Evolutionary conservation across 2,113 vertebrate genomes (phyloP), one percentile per base, ranked within the genome.

Genomic region (Hirundichthys speculiger): DNA sequence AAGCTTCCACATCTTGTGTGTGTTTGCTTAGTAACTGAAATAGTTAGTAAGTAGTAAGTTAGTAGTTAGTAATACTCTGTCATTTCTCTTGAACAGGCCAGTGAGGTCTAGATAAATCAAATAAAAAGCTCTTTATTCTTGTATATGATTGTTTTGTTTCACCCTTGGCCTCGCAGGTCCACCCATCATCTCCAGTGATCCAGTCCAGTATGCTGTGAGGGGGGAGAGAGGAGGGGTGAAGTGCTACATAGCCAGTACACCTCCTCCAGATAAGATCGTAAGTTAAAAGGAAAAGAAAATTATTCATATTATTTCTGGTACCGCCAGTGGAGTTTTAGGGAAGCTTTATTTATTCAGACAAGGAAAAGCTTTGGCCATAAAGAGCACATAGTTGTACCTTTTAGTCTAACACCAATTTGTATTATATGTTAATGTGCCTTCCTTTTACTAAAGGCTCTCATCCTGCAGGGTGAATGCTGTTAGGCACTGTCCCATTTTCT

Each of bases 161-260:
- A 1, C 57, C 20, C 52, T 12, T 59, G 10, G 16, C 24, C 7
- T 10, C 52, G 0, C 93, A 99, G 98, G 98, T 47, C 96, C 98
- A 1, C 98, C 98, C 48, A 97, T 98, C 75, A 99, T 99, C 92
- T 99, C 98, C 90, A 99, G 98, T 85, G 96, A 96, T 0, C 93
- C 98, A 21, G 96, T 94, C 0, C 98, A 99, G 90, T 95, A 98
- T 0, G 96, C 98, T 13, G 92, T 95, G 45, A 94, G 96, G 0
- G 97, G 98, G 4, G 96, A 99, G 89, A 94, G 95, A 21, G 98
- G 96, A 38, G 96, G 98, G 87, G 96, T 99, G 88, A 98, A 97
- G 73, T 99, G 98, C 68, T 98, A 96, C 90, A 99, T 98, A 62
- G 95, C 96, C 72, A 99, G 98, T 84, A 98, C 96, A 0, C 98